phyloP scores from a whole-genome alignment of 2,888 invertebrate species.

The Helleia helle region DNA sequence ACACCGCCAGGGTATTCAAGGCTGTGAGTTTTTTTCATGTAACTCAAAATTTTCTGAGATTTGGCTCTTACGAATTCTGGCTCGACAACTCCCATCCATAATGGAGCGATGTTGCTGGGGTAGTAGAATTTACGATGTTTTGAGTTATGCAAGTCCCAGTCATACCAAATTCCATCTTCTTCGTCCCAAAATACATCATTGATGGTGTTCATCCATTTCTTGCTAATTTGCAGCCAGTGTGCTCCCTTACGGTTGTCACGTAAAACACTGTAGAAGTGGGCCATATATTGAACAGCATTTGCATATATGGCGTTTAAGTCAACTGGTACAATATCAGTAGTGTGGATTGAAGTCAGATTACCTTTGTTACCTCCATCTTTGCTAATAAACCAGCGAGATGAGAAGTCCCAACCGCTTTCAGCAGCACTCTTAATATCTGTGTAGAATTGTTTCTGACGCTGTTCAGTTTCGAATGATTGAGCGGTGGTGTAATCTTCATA shows the following conservation, averaged over 20 bases:
- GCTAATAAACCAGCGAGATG: conserved; percentile 83
- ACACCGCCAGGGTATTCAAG: conserved; percentile 78
- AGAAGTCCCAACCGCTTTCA: conserved; percentile 93
- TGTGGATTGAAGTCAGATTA: conserved; percentile 76
- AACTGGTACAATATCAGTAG: conserved; percentile 81
- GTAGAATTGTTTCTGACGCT: conserved; percentile 73
- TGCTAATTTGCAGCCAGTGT: conserved; percentile 68
- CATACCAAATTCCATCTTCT: conserved; percentile 85
- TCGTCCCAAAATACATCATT: conserved; percentile 83
- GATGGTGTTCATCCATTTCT: conserved; percentile 75
- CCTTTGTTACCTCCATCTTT: conserved; percentile 71
- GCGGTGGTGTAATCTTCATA: conserved; percentile 75
- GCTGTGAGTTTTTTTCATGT: conserved; percentile 60
- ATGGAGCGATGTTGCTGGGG: conserved; percentile 81
- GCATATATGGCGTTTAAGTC: conserved; percentile 87
- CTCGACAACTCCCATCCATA: conserved; percentile 80
- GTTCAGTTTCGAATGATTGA: conserved; percentile 52
- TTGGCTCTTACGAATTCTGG: conserved; percentile 37
- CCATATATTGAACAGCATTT: conserved; percentile 77
- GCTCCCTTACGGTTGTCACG: conserved; percentile 56
- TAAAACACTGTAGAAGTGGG: conserved; percentile 72
- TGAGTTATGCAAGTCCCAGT: conserved; percentile 77
- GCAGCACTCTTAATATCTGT: conserved; percentile 83
- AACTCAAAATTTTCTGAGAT: conserved; percentile 66
- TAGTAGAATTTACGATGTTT: conserved; percentile 78